phyloP scores from a whole-genome alignment of 2,113 vertebrate genomes.

The Lepus europaeus region DNA sequence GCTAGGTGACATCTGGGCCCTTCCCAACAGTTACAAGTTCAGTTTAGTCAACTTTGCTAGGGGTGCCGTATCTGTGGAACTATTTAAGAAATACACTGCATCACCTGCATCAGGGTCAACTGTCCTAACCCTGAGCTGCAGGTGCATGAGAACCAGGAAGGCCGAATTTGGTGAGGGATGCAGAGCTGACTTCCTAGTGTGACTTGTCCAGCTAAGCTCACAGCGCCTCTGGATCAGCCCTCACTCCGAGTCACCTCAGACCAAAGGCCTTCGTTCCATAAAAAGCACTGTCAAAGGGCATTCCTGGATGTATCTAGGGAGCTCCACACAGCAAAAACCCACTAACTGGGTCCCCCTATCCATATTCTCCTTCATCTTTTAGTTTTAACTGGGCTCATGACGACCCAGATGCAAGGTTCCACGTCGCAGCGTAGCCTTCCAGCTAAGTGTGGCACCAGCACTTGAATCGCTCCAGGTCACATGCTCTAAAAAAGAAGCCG shows the following conservation, averaged over 20 bases:
- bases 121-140: not conserved
- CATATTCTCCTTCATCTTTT: constrained; percentile 1
- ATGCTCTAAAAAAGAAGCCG: not conserved
- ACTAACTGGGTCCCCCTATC: not conserved
- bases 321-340: not conserved
- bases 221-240: not conserved
- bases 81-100: not conserved
- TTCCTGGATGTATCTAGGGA: not conserved
- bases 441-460: not conserved
- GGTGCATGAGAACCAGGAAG: not conserved
- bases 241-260: not conserved
- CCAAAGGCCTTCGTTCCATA: not conserved
- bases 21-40: not conserved
- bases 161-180: not conserved
- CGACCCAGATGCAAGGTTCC: not conserved
- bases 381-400: constrained; percentile 12
- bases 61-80: not conserved
- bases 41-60: not conserved
- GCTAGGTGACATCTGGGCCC: not conserved
- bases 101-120: not conserved
- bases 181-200: not conserved
- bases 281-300: not conserved
- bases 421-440: not conserved
- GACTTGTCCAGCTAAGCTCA: not conserved
- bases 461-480: not conserved